Base-by-base conservation (phyloP, 2,113 vertebrate species). In the Macroglossus sobrinus region DNA sequence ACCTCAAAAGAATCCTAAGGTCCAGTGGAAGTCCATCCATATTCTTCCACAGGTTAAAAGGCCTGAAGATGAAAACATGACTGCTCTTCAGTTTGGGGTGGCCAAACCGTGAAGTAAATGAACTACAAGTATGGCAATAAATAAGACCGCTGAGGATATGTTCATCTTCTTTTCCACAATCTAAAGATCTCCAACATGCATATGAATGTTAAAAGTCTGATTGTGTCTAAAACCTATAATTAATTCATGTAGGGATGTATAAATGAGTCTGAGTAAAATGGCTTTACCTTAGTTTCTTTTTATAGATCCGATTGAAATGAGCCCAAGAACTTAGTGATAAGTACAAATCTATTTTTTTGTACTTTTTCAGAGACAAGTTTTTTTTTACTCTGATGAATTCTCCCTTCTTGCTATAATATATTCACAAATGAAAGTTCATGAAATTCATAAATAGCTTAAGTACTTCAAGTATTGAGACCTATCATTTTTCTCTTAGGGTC, bases 351-450 rank as follows among this genome's bases (percentile, higher is more conserved):
- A 95, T 82, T 93, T 96, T 96, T 96, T 95, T 92, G n/a, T 89
- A 71, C 45, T 61, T 74, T 94, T 96, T 88, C 22, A 81, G 57
- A 97, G 80, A 82, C 57, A 94, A 89, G 66, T n/a, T 96, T 15
- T 61, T 61, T 81, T 61, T 40, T 19, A 89, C 55, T 87, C 63
- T 84, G 86, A 96, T 84, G 43, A 92, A 94, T 89, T 82, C 64
- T 94, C 96, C 66, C n/a, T 22, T 92, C n/a, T 93, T 95, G 63
- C 50, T 84, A 0, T 93, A 98, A 98, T 97, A 93, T 96, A 95
- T 94, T 97, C 95, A 94, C 24, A 95, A 97, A 85, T 76, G 82
- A 96, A 94, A 5, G 35, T 76, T 96, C 45, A 66, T 89, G 89
- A 94, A 97, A 94, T 93, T 91, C 93, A 96, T 93, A 94, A 96